Conservation (phyloP, 2,888 invertebrate genomes). For the Leptopilina myrica region DNA sequence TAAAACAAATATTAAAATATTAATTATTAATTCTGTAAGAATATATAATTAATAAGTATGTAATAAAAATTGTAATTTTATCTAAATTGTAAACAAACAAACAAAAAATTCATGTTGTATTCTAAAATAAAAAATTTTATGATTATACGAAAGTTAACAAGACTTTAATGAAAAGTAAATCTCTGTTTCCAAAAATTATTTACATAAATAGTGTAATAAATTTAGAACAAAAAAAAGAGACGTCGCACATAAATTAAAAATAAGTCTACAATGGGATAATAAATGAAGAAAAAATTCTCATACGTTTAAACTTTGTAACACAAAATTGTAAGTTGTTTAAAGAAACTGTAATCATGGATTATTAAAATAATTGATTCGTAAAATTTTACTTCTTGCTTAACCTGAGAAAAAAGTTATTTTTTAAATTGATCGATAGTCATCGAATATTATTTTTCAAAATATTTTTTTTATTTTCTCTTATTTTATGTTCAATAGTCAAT, state of each 20-base stretch:
- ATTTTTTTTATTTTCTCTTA: too few relatives aligned
- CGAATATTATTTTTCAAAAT: too few relatives aligned
- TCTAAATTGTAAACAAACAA: not conserved
- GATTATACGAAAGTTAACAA: constrained; percentile 9
- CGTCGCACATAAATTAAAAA: constrained; percentile 4
- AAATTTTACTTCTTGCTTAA: not conserved
- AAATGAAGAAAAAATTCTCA: not conserved
- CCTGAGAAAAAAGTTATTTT: not conserved
- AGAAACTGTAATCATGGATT: constrained; percentile 15
- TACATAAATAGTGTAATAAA: not conserved
- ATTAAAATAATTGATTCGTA: constrained; percentile 32
- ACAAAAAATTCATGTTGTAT: not conserved
- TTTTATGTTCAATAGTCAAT: too few relatives aligned
- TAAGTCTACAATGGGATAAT: not conserved
- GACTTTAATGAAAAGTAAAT: constrained; percentile 5
- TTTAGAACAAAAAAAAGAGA: constrained; percentile 2
- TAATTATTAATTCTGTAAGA: too few relatives aligned
- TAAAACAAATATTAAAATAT: not conserved
- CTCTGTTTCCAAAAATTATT: constrained; percentile 6
- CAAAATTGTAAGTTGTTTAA: constrained; percentile 25
- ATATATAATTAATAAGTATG: constrained; percentile 1
- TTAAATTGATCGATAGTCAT: too few relatives aligned
- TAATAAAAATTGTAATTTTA: constrained; percentile 19
- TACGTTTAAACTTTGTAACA: constrained; percentile 1
- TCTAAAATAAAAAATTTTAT: not conserved